Conservation (phyloP, 2,888 invertebrate species). For the Mesochorus sp. region DNA sequence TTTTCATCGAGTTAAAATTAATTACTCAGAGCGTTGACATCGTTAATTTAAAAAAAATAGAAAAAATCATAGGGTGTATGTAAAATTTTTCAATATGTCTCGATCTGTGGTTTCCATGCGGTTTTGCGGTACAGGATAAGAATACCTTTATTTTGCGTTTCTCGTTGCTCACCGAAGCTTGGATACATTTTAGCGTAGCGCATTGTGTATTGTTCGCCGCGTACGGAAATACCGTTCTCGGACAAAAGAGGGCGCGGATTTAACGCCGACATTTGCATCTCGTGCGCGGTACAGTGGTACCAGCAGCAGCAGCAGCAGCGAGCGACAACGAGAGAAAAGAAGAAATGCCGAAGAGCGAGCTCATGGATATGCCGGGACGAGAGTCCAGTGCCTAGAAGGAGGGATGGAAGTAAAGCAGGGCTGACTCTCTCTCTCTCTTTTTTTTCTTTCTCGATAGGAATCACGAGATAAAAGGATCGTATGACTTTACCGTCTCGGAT, state of each 20-base stretch:
- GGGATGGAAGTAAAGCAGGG: slow-evolving; percentile 30
- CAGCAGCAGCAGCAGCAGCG: too few relatives aligned
- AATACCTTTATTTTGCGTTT: slow-evolving; percentile 16
- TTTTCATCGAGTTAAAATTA: too few relatives aligned
- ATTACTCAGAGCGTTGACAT: too few relatives aligned
- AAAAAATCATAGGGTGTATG: too few relatives aligned
- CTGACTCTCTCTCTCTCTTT: slow-evolving; percentile 39
- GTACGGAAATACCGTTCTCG: slow-evolving; percentile 60
- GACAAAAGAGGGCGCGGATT: slow-evolving; percentile 63
- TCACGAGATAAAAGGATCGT: slow-evolving; percentile 67
- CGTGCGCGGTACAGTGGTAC: slow-evolving; percentile 38
- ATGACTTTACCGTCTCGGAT: slow-evolving; percentile 11
- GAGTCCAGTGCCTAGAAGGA: slow-evolving; percentile 35
- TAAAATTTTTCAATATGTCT: slow-evolving; percentile 54
- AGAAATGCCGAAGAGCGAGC: slow-evolving; percentile 15
- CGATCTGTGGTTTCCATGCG: slow-evolving; percentile 33
- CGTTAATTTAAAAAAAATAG: too few relatives aligned
- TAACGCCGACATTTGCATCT: slow-evolving; percentile 68
- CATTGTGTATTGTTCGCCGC: slow-evolving; percentile 68
- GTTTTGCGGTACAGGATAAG: slow-evolving; percentile 15
- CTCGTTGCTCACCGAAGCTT: slow-evolving; percentile 19
- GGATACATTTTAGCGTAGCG: slow-evolving; percentile 44
- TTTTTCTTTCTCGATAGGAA: slow-evolving; percentile 64
- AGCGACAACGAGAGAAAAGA: slow-evolving; percentile 47
- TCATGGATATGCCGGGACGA: slow-evolving; percentile 22